These are phyloP conservation scores for Drosophila bifasciata DNA, from an alignment of 1,140 invertebrate genomes.

Conservation along the genomic window DNA sequence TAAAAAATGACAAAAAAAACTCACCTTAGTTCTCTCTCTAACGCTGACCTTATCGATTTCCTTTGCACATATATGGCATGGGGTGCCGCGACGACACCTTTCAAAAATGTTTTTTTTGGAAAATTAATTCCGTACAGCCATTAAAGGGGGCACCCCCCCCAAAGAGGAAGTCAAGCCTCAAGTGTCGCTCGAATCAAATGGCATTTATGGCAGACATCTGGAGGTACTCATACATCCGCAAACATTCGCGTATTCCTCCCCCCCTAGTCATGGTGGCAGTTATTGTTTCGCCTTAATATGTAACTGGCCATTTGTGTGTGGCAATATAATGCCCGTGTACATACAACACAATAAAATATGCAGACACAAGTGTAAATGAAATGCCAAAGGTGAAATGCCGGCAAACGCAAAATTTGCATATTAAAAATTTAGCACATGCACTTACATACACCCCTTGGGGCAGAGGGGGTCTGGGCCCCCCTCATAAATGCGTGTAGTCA, in stretches of 20 bases:
- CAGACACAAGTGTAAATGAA: constrained; percentile 78
- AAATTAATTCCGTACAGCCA: constrained; percentile 54
- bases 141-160: constrained; percentile 24
- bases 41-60: neutral
- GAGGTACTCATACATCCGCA: neutral
- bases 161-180: constrained; percentile 14
- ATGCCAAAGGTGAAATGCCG: constrained; percentile 55
- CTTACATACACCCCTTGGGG: constrained; percentile 19
- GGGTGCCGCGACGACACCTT: constrained; percentile 26
- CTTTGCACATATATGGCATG: neutral
- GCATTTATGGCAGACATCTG: constrained; percentile 13
- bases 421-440: constrained; percentile 81
- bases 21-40: neutral
- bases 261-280: constrained; percentile 10
- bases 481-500: constrained; percentile 75
- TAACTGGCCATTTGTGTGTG: constrained; percentile 74
- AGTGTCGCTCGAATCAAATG: constrained; percentile 23
- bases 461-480: constrained; percentile 26
- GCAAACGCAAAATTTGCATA: constrained; percentile 61
- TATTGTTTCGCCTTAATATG: constrained; percentile 47
- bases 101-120: constrained; percentile 31
- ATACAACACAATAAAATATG: constrained; percentile 70
- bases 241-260: neutral
- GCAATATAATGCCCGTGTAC: constrained; percentile 64
- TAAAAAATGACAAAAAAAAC: too few relatives aligned